A percentile compares a stretch with the other conserved stretches of the same genome.
Evolutionary conservation across 2,888 invertebrate genomes (phyloP).

Genomic region (Himalopsyche tibetana): DNA sequence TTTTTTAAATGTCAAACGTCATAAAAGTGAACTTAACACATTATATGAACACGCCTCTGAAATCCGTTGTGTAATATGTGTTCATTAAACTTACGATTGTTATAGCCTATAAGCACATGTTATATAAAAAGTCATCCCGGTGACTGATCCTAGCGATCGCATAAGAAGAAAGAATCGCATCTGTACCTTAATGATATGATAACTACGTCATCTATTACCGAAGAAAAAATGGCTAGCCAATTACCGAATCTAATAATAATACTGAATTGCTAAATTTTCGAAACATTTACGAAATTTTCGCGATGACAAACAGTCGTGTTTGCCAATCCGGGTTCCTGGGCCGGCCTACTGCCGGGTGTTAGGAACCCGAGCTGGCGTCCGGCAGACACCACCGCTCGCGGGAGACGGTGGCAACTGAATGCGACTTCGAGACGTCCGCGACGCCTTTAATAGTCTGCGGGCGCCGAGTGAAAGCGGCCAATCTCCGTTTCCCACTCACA

Average conservation of each 20-base stretch:
- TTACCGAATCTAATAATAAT: background rate
- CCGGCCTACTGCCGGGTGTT: background rate
- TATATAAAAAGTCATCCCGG: too few relatives aligned
- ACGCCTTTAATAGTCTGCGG: slow-evolving; percentile 61
- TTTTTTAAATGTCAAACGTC: too few relatives aligned
- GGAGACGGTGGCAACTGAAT: slow-evolving; percentile 56
- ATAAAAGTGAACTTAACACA: too few relatives aligned
- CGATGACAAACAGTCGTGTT: background rate
- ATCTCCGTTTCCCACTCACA: slow-evolving; percentile 47
- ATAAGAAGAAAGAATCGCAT: background rate
- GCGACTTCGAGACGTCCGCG: slow-evolving; percentile 57
- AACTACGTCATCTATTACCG: background rate
- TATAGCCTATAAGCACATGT: too few relatives aligned
- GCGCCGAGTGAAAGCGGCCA: slow-evolving; percentile 55
- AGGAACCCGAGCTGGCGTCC: slow-evolving; percentile 1
- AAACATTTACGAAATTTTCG: background rate
- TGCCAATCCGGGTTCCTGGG: background rate
- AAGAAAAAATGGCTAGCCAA: background rate
- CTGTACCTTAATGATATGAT: background rate
- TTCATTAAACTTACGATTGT: too few relatives aligned
- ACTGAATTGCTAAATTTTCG: background rate
- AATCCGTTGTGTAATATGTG: too few relatives aligned
- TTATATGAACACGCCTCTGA: too few relatives aligned
- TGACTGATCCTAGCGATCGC: too few relatives aligned
- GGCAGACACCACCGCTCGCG: slow-evolving; percentile 45